Conservation (phyloP, 2,113 vertebrate genomes). For the Thamnophis sirtalis region DNA sequence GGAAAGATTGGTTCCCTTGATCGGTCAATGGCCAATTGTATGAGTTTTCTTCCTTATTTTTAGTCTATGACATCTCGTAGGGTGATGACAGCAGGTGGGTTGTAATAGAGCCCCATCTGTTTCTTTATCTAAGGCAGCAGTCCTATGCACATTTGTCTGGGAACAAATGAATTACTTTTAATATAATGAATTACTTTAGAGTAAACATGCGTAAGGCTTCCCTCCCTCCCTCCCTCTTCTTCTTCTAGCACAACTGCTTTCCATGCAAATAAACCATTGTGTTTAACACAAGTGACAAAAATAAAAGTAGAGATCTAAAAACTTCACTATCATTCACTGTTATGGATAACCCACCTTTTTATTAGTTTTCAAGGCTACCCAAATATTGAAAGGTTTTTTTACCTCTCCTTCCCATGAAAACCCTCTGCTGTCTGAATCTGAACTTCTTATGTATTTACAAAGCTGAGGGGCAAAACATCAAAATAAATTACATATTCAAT, state of each 20-base stretch:
- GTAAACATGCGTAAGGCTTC: background rate
- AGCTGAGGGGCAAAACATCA: background rate
- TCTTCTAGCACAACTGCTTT: conserved; percentile 40
- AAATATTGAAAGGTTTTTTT: conserved; percentile 16
- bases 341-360: background rate
- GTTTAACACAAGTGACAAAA: conserved; percentile 44
- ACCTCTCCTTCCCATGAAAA: too few relatives aligned
- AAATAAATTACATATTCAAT: background rate
- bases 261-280: conserved; percentile 30
- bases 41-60: conserved; percentile 45
- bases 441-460: conserved; percentile 20
- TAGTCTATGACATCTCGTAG: conserved; percentile 57
- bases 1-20: conserved; percentile 8
- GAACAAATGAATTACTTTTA: background rate
- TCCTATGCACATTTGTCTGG: background rate
- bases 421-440: background rate
- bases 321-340: background rate
- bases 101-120: conserved; percentile 76
- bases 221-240: too few relatives aligned
- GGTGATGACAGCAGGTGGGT: conserved; percentile 65
- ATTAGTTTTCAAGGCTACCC: conserved; percentile 22
- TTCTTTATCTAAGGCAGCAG: conserved; percentile 55
- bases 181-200: background rate
- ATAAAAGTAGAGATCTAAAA: conserved; percentile 19
- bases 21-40: conserved; percentile 1